Conservation (phyloP, 1,140 invertebrate genomes). For the Catajapyx aquilonaris region DNA sequence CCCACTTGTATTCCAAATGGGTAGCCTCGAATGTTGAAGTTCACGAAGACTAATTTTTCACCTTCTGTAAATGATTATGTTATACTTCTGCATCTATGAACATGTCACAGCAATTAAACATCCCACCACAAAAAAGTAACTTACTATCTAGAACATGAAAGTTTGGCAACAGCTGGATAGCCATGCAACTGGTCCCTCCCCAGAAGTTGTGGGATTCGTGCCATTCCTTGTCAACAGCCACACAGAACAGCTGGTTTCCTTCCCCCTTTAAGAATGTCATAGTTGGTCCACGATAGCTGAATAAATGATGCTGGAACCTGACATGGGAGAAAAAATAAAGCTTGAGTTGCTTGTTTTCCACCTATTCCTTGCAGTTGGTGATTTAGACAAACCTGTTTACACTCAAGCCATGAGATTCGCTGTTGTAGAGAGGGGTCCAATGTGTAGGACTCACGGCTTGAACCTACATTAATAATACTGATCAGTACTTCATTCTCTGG, state of each 20-base stretch:
- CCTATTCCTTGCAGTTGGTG: conserved; percentile 1
- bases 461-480: too few species aligned
- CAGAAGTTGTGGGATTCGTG: conserved; percentile 63
- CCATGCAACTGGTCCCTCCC: conserved; percentile 50
- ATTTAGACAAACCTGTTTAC: conserved; percentile 37
- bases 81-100: too few species aligned
- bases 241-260: conserved; percentile 45
- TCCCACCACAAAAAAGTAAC: conserved; percentile 13
- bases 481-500: too few species aligned
- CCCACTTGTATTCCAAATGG: conserved; percentile 64
- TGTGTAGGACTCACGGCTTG: conserved; percentile 37
- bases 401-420: conserved; percentile 59
- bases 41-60: conserved; percentile 59
- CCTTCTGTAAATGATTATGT: conserved; percentile 37
- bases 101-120: too few species aligned
- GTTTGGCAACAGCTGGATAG: conserved; percentile 58
- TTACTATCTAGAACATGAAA: conserved; percentile 33
- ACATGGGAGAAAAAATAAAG: conserved; percentile 6
- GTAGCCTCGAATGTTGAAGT: conserved; percentile 59
- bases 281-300: conserved; percentile 64
- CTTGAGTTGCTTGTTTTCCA: not conserved
- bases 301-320: conserved; percentile 59
- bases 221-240: conserved; percentile 63
- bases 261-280: conserved; percentile 48
- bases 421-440: conserved; percentile 67